A percentile compares a stretch with the other conserved stretches of the same genome.
Conservation (phyloP, 92 coral and sea anemone species). For the Palythoa grandis region DNA sequence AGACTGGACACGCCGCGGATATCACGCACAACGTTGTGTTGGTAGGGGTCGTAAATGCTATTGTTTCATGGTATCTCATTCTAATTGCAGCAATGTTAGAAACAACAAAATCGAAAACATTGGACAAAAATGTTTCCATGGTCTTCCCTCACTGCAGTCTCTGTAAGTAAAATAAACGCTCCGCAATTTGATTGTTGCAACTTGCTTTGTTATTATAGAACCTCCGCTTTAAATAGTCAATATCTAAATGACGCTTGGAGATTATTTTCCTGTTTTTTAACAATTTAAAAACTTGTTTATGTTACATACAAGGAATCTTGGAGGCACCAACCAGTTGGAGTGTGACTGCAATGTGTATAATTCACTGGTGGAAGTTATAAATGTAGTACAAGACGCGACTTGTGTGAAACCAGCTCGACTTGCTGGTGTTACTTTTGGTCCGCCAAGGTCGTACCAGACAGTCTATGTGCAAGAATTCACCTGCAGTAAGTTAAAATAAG, state of each 20-base stretch:
- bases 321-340: conserved; percentile 70
- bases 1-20: no score
- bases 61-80: no score
- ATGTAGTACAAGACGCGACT: conserved; percentile 65
- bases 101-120: conserved; percentile 82
- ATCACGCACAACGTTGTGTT: no score
- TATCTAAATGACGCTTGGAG: neutral
- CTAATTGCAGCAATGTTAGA: conserved; percentile 56
- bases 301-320: conserved; percentile 59
- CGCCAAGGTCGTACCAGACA: conserved; percentile 69
- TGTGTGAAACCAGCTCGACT: conserved; percentile 86
- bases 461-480: conserved; percentile 84
- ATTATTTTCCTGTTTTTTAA: neutral
- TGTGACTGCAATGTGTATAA: conserved; percentile 97
- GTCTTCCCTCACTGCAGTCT: conserved; percentile 44
- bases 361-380: conserved; percentile 75
- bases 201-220: neutral
- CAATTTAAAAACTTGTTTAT: neutral
- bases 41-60: no score
- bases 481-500: conserved; percentile 72
- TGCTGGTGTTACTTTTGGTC: conserved; percentile 69
- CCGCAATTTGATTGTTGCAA: neutral
- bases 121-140: conserved; percentile 75
- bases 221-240: neutral
- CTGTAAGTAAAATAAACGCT: conserved; percentile 65